Percentiles rank a stretch among this genome's conserved stretches.
Evolutionary conservation across 2,113 vertebrate genomes (phyloP).

Genomic region (Alaudala cheleensis): DNA sequence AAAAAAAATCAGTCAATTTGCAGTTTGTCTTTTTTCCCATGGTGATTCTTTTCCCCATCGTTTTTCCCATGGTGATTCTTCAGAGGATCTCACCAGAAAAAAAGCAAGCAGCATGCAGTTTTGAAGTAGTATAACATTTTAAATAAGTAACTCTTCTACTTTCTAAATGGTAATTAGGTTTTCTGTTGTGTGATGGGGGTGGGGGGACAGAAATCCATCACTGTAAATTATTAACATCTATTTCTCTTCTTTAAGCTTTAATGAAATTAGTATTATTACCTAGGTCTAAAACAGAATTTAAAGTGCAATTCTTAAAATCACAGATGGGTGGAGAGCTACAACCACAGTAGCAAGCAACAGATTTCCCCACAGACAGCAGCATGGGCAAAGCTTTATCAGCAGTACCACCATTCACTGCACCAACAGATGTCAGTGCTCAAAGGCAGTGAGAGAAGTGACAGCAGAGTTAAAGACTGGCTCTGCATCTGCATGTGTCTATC

Average conservation of each 20-base stretch:
- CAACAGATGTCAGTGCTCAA: slow-evolving; percentile 51
- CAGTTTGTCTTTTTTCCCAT: not conserved
- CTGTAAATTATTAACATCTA: not conserved
- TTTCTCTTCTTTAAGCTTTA: not conserved
- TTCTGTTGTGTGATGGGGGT: not conserved
- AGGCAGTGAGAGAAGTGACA: slow-evolving; percentile 9
- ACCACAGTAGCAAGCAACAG: slow-evolving; percentile 61
- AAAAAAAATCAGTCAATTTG: not conserved
- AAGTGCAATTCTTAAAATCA: slow-evolving; percentile 73
- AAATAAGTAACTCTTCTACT: not conserved
- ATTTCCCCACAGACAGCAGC: not conserved
- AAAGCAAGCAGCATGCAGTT: not conserved
- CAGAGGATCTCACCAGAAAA: not conserved
- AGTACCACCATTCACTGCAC: not conserved
- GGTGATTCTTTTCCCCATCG: not conserved
- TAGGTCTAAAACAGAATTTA: not conserved
- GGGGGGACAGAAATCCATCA: not conserved
- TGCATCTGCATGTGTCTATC: not conserved
- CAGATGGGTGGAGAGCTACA: slow-evolving; percentile 80
- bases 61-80: not conserved
- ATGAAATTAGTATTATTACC: not conserved
- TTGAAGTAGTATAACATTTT: not conserved
- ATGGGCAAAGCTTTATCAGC: slow-evolving; percentile 10
- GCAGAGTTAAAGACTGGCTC: not conserved
- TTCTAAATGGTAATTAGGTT: not conserved